A percentile compares a stretch with the other conserved stretches of the same genome.
Conservation (phyloP, 1,140 invertebrate genomes). For the Penaeus chinensis region DNA sequence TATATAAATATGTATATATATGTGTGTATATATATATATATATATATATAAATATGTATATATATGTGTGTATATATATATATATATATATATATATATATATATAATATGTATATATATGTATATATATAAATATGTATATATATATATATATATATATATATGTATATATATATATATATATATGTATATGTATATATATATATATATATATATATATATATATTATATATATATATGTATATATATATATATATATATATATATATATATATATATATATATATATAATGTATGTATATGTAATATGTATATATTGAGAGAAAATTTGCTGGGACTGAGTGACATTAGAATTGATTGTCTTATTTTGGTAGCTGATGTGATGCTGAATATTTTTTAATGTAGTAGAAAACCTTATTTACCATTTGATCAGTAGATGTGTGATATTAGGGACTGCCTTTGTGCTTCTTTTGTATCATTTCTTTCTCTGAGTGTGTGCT, state of each 20-base stretch:
- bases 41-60: not conserved
- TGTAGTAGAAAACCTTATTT: no score
- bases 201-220: not conserved
- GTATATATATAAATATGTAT: no score
- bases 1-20: no score
- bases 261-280: constrained; percentile 25
- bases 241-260: constrained; percentile 26
- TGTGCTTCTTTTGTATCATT: no score
- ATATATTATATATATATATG: constrained; percentile 6
- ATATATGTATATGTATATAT: not conserved
- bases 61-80: not conserved
- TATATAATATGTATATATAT: not conserved
- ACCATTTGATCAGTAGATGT: no score
- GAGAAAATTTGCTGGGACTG: no score
- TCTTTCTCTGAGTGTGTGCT: no score
- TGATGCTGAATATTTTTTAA: no score
- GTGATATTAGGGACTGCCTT: no score
- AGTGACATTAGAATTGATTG: no score
- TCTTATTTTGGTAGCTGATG: no score
- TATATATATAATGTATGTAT: not conserved
- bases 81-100: no score
- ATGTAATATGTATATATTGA: not conserved
- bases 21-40: not conserved
- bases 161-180: constrained; percentile 24
- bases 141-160: not conserved